A percentile compares a stretch with the other conserved stretches of the same genome.
Conservation (phyloP, 2,113 vertebrate genomes). For the Hystrix brachyura region DNA sequence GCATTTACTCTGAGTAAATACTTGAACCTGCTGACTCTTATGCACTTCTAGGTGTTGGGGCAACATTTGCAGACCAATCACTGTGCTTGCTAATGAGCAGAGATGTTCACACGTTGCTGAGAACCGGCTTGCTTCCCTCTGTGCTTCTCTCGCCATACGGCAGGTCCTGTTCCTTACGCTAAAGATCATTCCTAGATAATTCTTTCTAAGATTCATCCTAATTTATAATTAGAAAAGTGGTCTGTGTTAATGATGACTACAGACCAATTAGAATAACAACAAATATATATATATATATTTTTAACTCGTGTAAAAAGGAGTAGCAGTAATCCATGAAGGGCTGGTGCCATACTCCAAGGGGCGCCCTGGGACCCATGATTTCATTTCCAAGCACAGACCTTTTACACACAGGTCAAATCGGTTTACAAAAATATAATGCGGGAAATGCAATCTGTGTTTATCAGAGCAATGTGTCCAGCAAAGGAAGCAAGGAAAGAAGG, state of each 20-base stretch:
- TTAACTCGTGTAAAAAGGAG: neutral
- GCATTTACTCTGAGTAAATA: neutral
- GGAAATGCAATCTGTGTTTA: neutral
- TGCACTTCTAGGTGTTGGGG: accelerated
- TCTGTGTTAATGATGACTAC: neutral
- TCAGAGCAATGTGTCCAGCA: neutral
- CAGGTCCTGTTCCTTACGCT: neutral
- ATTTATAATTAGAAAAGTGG: neutral
- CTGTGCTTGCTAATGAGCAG: neutral
- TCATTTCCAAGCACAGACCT: neutral
- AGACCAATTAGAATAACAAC: neutral
- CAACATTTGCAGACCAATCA: neutral
- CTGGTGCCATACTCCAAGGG: accelerated
- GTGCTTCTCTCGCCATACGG: neutral
- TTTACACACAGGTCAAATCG: neutral
- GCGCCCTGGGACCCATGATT: accelerated
- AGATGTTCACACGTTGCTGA: accelerated
- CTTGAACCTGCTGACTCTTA: neutral
- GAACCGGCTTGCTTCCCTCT: accelerated
- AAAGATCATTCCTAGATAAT: neutral
- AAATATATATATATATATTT: neutral
- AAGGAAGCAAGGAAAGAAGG: too few species aligned
- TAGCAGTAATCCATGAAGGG: neutral
- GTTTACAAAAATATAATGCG: neutral
- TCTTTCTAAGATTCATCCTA: neutral